Evolutionary conservation across 2,797 vertebrate species (phyloP).

Genomic region (Neosilurus mollespiculum): DNA sequence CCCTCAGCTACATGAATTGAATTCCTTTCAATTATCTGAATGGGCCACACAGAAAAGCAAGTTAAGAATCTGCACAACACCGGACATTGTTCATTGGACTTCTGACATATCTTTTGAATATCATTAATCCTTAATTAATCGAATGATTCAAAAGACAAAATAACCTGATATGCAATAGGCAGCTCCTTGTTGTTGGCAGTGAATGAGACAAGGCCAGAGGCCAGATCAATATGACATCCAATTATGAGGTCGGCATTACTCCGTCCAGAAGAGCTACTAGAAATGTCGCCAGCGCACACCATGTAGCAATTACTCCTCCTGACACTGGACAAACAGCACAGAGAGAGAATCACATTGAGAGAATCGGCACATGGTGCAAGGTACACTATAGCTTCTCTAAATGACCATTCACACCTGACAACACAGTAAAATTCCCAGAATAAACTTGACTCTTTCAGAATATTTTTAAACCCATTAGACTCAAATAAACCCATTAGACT

Average conservation of each 20-base stretch:
- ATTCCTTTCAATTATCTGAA: neutral
- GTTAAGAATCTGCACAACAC: neutral
- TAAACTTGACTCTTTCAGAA: too few species aligned
- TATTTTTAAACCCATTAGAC: too few species aligned
- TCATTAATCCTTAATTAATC: neutral
- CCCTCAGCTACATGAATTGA: neutral
- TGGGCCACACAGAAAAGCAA: neutral
- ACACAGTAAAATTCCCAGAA: too few species aligned
- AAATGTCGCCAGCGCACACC: slow-evolving; percentile 85
- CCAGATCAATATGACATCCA: slow-evolving; percentile 90
- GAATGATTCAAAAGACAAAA: slow-evolving; percentile 21
- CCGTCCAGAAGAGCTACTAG: slow-evolving; percentile 75
- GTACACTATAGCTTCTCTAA: neutral
- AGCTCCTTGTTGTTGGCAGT: slow-evolving; percentile 92
- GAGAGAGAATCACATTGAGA: too few species aligned
- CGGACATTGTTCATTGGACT: neutral
- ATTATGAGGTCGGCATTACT: slow-evolving; percentile 90
- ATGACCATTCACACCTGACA: neutral
- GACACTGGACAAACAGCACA: slow-evolving; percentile 62
- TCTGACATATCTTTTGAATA: neutral
- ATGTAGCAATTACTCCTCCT: slow-evolving; percentile 81
- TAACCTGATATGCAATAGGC: slow-evolving; percentile 90
- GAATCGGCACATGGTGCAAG: neutral
- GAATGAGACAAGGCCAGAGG: slow-evolving; percentile 89
- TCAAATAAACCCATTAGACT: too few species aligned